Conservation (phyloP, 2,888 invertebrate species). For the Meandrusa payeni region DNA sequence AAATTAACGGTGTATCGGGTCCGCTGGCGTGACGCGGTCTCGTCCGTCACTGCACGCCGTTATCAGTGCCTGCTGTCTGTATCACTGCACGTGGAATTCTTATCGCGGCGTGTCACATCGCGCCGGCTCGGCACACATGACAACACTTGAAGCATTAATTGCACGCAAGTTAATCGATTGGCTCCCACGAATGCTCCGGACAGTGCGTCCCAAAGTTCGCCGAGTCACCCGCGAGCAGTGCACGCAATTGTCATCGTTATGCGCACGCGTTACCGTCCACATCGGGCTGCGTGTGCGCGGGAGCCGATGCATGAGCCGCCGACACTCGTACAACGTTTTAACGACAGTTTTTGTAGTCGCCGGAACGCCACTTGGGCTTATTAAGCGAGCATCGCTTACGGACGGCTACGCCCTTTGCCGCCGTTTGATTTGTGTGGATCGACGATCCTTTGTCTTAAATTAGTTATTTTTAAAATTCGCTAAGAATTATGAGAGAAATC, state of each 20-base stretch:
- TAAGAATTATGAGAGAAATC: too few species aligned
- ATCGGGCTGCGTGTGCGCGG: not conserved
- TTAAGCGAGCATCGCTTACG: conserved; percentile 53
- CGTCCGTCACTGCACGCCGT: conserved; percentile 8
- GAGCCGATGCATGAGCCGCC: conserved; percentile 18
- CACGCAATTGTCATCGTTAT: conserved; percentile 21
- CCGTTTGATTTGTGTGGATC: conserved; percentile 43
- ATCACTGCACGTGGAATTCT: conserved; percentile 5
- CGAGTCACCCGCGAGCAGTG: not conserved
- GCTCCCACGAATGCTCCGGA: conserved; percentile 54
- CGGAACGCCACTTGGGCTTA: conserved; percentile 71
- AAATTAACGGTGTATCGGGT: too few species aligned
- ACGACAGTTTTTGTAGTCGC: conserved; percentile 59
- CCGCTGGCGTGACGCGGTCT: not conserved
- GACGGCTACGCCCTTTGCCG: conserved; percentile 44
- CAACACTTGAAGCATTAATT: conserved; percentile 56
- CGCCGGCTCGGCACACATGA: conserved; percentile 44
- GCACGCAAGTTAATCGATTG: conserved; percentile 53
- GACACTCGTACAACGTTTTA: conserved; percentile 35
- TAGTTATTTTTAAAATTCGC: conserved; percentile 5
- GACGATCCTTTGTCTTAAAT: conserved; percentile 22
- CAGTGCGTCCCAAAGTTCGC: conserved; percentile 23
- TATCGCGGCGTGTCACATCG: conserved; percentile 9
- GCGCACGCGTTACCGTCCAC: not conserved
- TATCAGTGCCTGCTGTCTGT: not conserved